Conservation (phyloP, 2,888 invertebrate species). For the Macrosiphum euphorbiae region DNA sequence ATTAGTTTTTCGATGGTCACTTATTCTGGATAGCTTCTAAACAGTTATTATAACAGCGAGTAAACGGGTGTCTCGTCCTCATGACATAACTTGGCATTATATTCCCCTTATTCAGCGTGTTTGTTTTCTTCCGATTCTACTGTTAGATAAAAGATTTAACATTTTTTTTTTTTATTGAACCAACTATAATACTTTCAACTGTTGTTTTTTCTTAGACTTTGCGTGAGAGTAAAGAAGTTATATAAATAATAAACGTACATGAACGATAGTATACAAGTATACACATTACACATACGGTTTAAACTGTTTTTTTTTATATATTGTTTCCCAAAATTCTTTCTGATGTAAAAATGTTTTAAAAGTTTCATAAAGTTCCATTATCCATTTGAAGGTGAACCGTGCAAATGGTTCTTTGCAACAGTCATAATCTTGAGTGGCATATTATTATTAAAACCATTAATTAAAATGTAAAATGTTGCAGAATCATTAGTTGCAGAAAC, state of each 20-base stretch:
- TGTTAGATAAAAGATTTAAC: background rate
- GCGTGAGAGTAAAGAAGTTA: background rate
- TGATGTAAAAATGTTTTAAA: background rate
- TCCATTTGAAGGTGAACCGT: background rate
- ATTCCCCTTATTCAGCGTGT: background rate
- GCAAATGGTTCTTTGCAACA: background rate
- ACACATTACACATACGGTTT: background rate
- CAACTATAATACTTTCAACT: background rate
- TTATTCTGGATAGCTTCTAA: background rate
- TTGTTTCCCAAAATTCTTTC: background rate
- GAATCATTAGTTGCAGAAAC: background rate
- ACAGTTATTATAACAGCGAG: background rate
- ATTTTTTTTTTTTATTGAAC: background rate
- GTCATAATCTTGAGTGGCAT: background rate
- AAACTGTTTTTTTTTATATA: background rate
- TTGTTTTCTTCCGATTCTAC: background rate
- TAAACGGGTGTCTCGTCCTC: background rate
- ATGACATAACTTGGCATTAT: slow-evolving; percentile 13
- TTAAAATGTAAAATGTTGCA: background rate
- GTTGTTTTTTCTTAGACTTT: background rate
- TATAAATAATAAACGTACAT: background rate
- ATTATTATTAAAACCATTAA: background rate
- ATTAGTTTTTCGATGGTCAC: background rate
- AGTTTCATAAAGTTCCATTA: background rate
- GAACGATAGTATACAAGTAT: background rate